Base-by-base conservation (phyloP, 2,113 vertebrate genomes). In the Podocnemis expansa region DNA sequence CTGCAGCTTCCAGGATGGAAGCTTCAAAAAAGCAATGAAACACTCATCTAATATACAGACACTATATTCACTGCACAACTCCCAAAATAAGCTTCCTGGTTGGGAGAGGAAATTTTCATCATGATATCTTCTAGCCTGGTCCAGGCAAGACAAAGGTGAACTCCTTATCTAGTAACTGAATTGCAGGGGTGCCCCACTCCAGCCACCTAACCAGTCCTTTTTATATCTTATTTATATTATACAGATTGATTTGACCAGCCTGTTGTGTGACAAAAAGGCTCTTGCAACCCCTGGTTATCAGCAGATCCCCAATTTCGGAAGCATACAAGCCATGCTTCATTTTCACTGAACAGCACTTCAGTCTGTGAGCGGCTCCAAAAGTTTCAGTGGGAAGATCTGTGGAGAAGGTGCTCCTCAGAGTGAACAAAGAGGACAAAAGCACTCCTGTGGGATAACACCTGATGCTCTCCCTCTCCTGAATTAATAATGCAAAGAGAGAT, bases 21-120 rank as follows among this genome's bases (percentile, higher is more conserved):
- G 60, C n/a, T 47, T 8, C n/a, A 41, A 38, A 45, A n/a, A 43
- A 8, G 2, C 14, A 70, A 4, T 2, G 0, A 10, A 11, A n/a
- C 0, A 2, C 0, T 29, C 4, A 41, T 45, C 24, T 38, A 1
- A 1, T 1, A 27, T 2, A 49, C 3, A 3, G 22, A 47, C 67
- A 78, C 3, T 49, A 8, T 1, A n/a, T 49, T 3, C 0, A 3
- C 24, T 22, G 38, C 21, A 5, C 7, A 5, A 43, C 31, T 82
- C 78, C 70, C 82, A 5, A n/a, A 12, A 0, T 1, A 43, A 21
- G 47, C 25, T 86, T 73, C 80, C 34, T 3, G 6, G 81, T 27
- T 1, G 2, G 54, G 54, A 5, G 43, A 47, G n/a, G 8, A 4
- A 17, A 4, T 9, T 80, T 21, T 14, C 21, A n/a, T 8, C n/a